Evolutionary conservation across 2,888 invertebrate species (phyloP).

Genomic region (Orthosia gracilis): DNA sequence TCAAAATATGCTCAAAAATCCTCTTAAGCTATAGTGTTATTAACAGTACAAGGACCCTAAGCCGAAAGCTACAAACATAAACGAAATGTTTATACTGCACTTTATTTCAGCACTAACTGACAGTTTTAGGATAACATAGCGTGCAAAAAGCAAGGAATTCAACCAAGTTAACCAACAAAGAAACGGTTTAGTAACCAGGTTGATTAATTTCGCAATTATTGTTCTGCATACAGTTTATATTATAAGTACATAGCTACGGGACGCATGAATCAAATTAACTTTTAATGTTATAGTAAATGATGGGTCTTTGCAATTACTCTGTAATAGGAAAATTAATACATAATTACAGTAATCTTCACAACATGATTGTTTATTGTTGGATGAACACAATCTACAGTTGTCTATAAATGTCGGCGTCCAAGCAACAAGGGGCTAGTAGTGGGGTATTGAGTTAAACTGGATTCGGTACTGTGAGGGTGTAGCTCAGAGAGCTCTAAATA

Average conservation of each 20-base stretch:
- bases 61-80: neutral
- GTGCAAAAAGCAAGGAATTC: constrained; percentile 43
- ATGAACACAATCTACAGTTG: neutral
- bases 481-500: too few species aligned
- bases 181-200: constrained; percentile 14
- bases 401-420: neutral
- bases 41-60: neutral
- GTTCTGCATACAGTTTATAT: constrained; percentile 65
- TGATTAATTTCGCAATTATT: constrained; percentile 62
- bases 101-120: constrained; percentile 29
- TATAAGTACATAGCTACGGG: constrained; percentile 36
- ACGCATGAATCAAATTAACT: constrained; percentile 61
- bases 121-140: constrained; percentile 45
- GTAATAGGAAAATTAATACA: neutral
- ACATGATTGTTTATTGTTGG: neutral
- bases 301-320: constrained; percentile 25
- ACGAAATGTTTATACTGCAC: constrained; percentile 3
- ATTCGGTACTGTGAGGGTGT: too few species aligned
- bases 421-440: too few species aligned
- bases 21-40: too few species aligned
- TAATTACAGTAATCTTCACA: neutral
- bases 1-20: too few species aligned
- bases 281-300: constrained; percentile 15
- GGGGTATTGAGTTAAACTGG: too few species aligned
- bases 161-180: constrained; percentile 32